A percentile compares a stretch with the other conserved stretches of the same genome.
Conservation (phyloP, 2,113 vertebrate genomes). For the Catagonus wagneri region DNA sequence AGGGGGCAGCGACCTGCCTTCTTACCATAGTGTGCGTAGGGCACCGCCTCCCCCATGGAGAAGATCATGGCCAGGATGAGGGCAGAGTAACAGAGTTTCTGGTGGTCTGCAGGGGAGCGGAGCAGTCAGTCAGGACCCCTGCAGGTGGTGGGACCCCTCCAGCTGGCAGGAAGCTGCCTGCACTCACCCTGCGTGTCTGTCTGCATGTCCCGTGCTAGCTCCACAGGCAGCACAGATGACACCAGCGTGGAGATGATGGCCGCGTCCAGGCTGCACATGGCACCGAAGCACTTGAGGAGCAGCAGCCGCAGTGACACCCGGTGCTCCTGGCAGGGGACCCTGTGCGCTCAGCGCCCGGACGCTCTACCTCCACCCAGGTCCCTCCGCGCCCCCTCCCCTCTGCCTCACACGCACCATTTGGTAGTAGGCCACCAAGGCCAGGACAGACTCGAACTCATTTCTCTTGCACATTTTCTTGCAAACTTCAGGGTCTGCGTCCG, state of each 20-base stretch:
- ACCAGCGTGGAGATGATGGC: constrained; percentile 95
- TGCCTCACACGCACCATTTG: constrained; percentile 93
- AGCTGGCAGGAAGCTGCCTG: neutral
- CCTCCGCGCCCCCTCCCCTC: neutral
- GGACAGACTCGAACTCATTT: constrained; percentile 93
- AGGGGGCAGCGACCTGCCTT: rapidly evolving
- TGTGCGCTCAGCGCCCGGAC: neutral
- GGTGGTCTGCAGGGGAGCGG: constrained; percentile 91
- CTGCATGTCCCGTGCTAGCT: constrained; percentile 97
- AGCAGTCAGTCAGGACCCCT: neutral
- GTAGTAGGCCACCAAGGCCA: constrained; percentile 97
- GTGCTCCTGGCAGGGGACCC: constrained; percentile 90
- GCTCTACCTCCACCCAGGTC: neutral
- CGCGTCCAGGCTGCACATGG: constrained; percentile 97
- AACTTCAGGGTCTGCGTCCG: constrained; percentile 98
- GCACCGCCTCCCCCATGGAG: constrained; percentile 97
- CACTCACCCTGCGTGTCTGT: constrained; percentile 93
- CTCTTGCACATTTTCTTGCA: constrained; percentile 98
- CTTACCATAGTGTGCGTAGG: constrained; percentile 98
- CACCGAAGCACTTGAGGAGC: constrained; percentile 97
- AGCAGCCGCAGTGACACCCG: constrained; percentile 93
- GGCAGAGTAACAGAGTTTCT: constrained; percentile 98
- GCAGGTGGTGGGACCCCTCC: neutral
- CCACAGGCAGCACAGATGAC: constrained; percentile 98
- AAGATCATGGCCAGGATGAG: constrained; percentile 98